A percentile compares a stretch with the other conserved stretches of the same genome.
Evolutionary conservation across 2,888 invertebrate genomes (phyloP).

Genomic region (Nemoura dubitans): DNA sequence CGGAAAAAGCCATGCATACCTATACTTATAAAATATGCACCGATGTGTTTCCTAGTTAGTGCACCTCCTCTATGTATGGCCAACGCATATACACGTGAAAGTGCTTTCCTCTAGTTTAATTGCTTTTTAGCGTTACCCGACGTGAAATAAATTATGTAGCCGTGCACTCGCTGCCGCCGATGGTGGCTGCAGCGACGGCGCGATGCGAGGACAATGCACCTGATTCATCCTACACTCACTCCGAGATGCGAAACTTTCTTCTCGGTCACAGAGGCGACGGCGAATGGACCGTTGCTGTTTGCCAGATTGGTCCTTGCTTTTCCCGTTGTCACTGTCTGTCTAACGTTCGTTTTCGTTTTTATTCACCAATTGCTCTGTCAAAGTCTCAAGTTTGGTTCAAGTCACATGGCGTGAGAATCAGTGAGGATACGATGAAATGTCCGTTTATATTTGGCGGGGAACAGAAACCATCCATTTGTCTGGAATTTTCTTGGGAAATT

Average conservation of each 20-base stretch:
- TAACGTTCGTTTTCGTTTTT: too few relatives aligned
- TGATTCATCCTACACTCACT: background rate
- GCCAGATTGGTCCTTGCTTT: too few relatives aligned
- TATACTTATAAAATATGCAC: background rate
- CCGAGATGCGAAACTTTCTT: constrained; percentile 1
- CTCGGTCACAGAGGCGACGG: background rate
- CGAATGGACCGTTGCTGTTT: too few relatives aligned
- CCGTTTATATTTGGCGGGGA: too few relatives aligned
- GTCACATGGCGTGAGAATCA: too few relatives aligned
- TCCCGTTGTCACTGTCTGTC: too few relatives aligned
- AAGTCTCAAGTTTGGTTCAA: too few relatives aligned
- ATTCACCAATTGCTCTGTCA: too few relatives aligned
- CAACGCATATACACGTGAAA: background rate
- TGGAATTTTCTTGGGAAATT: too few relatives aligned
- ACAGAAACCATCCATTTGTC: too few relatives aligned
- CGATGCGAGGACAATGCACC: background rate
- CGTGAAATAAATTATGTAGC: background rate
- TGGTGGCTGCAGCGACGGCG: too few relatives aligned
- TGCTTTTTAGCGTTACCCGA: background rate
- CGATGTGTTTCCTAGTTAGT: background rate
- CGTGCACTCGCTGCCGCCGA: background rate
- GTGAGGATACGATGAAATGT: too few relatives aligned
- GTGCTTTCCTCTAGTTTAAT: constrained; percentile 3
- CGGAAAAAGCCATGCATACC: background rate
- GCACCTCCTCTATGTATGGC: background rate